phyloP scores from a whole-genome alignment of 2,113 vertebrate genomes.

The Manacus vitellinus region DNA sequence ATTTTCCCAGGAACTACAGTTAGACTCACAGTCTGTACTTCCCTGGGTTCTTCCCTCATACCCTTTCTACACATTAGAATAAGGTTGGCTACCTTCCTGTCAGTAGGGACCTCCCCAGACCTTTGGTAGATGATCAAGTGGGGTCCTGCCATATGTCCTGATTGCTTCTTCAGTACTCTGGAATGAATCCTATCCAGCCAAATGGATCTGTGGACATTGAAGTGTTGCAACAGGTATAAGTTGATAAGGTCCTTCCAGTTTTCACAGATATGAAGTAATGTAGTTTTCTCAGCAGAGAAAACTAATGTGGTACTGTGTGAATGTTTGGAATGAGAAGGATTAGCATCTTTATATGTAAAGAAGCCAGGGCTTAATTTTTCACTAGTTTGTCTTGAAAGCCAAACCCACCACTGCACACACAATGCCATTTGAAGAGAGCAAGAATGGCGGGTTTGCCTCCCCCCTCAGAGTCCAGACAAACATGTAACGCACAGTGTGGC shows the following conservation, averaged over 20 bases:
- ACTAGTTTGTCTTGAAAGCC: not conserved
- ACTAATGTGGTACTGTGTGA: not conserved
- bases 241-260: not conserved
- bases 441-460: not conserved
- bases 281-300: not conserved
- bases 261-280: not conserved
- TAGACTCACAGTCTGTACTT: not conserved
- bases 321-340: not conserved
- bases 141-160: not conserved
- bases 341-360: not conserved
- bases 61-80: not conserved
- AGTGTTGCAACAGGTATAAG: not conserved
- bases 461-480: not conserved
- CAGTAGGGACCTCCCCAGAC: not conserved
- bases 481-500: rapidly evolving
- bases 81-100: not conserved
- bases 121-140: rapidly evolving
- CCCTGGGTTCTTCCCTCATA: not conserved
- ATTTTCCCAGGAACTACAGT: not conserved
- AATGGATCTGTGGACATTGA: not conserved
- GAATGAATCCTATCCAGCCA: not conserved
- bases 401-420: not conserved
- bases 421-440: not conserved
- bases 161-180: not conserved
- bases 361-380: not conserved